phyloP scores from a whole-genome alignment of 1,140 invertebrate genomes.

The Cydia amplana region DNA sequence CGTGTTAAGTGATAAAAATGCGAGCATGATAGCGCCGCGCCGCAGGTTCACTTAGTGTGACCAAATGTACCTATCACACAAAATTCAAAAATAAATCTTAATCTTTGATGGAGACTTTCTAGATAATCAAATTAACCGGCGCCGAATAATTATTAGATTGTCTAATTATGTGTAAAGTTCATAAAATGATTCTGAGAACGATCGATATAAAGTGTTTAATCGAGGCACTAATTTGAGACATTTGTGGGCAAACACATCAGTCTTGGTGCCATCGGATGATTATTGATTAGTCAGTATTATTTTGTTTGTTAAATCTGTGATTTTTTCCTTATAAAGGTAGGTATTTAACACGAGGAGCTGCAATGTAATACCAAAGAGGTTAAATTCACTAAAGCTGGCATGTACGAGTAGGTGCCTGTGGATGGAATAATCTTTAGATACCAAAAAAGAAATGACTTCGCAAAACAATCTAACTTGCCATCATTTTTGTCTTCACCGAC shows the following conservation, averaged over 20 bases:
- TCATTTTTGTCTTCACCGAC: no score
- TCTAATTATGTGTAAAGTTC: conserved; percentile 17
- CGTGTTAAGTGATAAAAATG: no score
- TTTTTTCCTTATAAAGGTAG: no score
- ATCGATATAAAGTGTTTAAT: conserved; percentile 10
- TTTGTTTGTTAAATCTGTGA: background rate
- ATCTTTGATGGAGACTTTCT: background rate
- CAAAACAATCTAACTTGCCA: no score
- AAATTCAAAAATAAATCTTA: no score
- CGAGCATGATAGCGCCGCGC: no score
- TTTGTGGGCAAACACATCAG: background rate
- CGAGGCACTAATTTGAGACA: background rate
- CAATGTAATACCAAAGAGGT: background rate
- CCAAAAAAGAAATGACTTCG: no score
- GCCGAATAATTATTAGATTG: conserved; percentile 9
- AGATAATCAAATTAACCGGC: background rate
- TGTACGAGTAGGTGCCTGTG: no score
- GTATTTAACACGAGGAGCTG: background rate
- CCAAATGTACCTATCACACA: no score
- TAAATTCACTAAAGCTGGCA: background rate
- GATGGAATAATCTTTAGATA: no score
- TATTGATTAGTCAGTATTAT: background rate
- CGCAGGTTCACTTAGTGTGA: no score
- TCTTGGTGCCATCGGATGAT: background rate
- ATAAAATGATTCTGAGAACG: conserved; percentile 11